Evolutionary conservation across 2,113 vertebrate genomes (phyloP).

Genomic region (Lates calcarifer): DNA sequence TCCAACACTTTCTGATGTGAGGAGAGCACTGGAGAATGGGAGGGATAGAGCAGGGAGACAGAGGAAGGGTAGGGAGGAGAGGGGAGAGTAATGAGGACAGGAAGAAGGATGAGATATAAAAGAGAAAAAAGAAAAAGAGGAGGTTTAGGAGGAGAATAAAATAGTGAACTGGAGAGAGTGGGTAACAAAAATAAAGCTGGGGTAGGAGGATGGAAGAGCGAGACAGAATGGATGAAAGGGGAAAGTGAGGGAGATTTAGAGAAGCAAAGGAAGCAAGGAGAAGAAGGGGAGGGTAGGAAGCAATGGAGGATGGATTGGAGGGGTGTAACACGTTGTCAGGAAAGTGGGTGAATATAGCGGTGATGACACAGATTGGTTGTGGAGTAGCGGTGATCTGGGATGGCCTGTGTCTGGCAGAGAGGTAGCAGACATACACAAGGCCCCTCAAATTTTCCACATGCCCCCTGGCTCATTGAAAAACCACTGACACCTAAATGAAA

Average conservation of each 20-base stretch:
- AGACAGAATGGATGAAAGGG: constrained; percentile 51
- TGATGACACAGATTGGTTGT: constrained; percentile 76
- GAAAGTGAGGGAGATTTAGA: constrained; percentile 51
- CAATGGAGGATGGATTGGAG: constrained; percentile 26
- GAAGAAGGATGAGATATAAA: constrained; percentile 47
- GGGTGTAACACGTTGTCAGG: constrained; percentile 70
- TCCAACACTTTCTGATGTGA: constrained; percentile 89
- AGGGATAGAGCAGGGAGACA: constrained; percentile 33
- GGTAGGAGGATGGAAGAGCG: constrained; percentile 48
- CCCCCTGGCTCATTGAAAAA: constrained; percentile 49
- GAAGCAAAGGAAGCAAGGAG: constrained; percentile 36
- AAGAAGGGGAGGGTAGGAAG: background rate
- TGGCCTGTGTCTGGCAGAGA: constrained; percentile 65
- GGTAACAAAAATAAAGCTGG: constrained; percentile 62
- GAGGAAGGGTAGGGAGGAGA: constrained; percentile 42
- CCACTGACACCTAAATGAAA: constrained; percentile 36
- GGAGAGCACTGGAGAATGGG: constrained; percentile 67
- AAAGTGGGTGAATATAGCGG: constrained; percentile 58
- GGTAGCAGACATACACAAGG: constrained; percentile 49
- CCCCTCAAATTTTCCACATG: constrained; percentile 57
- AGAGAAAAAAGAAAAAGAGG: constrained; percentile 19
- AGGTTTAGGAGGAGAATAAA: constrained; percentile 53
- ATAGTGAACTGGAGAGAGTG: constrained; percentile 41
- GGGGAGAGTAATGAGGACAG: constrained; percentile 58
- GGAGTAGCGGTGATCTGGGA: constrained; percentile 60